These are phyloP conservation scores for Silurus asotus DNA, from an alignment of 2,113 vertebrate genomes.

Conservation along the genomic window DNA sequence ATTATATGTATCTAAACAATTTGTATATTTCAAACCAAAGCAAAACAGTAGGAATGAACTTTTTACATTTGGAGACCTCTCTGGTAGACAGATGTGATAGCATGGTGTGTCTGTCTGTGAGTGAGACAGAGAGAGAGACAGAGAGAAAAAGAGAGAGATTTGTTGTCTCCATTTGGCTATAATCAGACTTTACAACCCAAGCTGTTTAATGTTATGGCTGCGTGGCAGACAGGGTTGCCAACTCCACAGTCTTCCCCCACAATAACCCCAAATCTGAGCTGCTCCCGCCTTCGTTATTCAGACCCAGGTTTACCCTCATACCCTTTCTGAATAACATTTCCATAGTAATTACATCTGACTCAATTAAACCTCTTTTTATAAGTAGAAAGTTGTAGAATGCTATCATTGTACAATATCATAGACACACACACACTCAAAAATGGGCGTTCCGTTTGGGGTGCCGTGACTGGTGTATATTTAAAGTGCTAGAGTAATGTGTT, in stretches of 20 bases:
- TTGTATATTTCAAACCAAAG: neutral
- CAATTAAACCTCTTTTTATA: too few relatives aligned
- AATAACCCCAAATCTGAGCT: neutral
- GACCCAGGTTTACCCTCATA: too few relatives aligned
- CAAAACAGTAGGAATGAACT: too few relatives aligned
- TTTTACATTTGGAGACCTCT: too few relatives aligned
- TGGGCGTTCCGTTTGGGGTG: neutral
- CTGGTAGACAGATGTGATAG: neutral
- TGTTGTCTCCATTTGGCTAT: neutral
- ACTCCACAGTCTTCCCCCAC: neutral
- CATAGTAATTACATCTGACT: too few relatives aligned
- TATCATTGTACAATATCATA: neutral
- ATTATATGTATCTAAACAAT: neutral
- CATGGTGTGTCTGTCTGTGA: neutral
- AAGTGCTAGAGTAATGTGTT: neutral
- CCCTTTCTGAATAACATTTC: too few relatives aligned
- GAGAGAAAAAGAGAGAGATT: neutral
- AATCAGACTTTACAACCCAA: neutral
- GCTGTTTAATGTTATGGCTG: too few relatives aligned
- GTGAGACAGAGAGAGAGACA: too few relatives aligned
- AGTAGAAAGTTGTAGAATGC: too few relatives aligned
- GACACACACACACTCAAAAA: neutral
- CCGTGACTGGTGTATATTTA: neutral
- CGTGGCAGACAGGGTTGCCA: neutral
- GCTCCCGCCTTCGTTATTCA: neutral